Base-by-base conservation (phyloP, 2,113 vertebrate species). In the Chionodraco myersi region DNA sequence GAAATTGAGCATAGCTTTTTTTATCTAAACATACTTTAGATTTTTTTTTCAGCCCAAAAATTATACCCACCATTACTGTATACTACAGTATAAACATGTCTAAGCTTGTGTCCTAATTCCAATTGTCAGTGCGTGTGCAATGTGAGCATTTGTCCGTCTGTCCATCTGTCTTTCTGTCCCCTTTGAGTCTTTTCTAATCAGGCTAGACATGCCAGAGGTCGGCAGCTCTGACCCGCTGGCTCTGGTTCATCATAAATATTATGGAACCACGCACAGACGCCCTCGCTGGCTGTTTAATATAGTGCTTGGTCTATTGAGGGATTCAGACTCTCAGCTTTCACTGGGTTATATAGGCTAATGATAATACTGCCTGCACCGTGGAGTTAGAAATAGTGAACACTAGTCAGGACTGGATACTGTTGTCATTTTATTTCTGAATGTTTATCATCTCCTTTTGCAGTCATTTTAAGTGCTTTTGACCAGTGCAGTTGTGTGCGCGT, bases 181-280 rank as follows among this genome's bases (percentile, higher is more conserved):
- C 65, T 48, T 18, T 12, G 59, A 82, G 49, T 73, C 74, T 72
- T 52, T 45, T 79, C 54, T 63, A 72, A 83, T 91, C 83, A 80
- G 80, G 63, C 68, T 81, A 60, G 81, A 89, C 45, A 67, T 79
- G 71, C 72, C 75, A 80, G 67, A 71, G 80, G 77, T 93, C 86
- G 75, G 70, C 75, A 45, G 65, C 72, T 85, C 84, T 77, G 77
- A 86, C 88, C 86, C 61, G 61, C 74, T 89, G 84, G 86, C 84
- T 85, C 81, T 52, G 30, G 72, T 83, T 89, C 87, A 83, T 56
- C 75, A 77, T 90, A 89, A 91, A 92, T 92, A 91, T 90, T 90
- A 71, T 84, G 77, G 62, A 76, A 75, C 80, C 73, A 63, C 36
- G 44, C 68, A 44, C 52, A 75, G 74, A 82, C 60, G 57, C 73